These are phyloP conservation scores for Drosophila testacea DNA, from an alignment of 2,888 invertebrate species.

Conservation along the genomic window DNA sequence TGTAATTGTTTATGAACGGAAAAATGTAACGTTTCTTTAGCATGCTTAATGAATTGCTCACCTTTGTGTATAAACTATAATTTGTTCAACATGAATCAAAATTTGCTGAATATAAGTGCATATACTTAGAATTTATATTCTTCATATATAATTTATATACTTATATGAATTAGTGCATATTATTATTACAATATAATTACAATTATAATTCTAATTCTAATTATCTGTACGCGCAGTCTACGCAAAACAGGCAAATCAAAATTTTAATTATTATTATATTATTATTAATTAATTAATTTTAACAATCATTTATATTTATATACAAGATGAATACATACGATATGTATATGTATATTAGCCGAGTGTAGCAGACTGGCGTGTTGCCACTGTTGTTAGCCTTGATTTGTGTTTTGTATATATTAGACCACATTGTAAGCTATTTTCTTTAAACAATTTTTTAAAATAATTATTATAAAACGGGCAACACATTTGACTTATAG, in stretches of 20 bases:
- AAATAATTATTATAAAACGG: slow-evolving; percentile 52
- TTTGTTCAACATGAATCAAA: slow-evolving; percentile 76
- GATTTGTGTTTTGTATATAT: slow-evolving; percentile 80
- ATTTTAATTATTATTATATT: slow-evolving; percentile 53
- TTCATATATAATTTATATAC: slow-evolving; percentile 64
- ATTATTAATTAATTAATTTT: slow-evolving; percentile 30
- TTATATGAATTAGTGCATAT: slow-evolving; percentile 64
- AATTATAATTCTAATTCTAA: slow-evolving; percentile 36
- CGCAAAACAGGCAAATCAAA: slow-evolving; percentile 69
- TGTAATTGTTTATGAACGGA: slow-evolving; percentile 62
- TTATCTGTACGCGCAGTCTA: slow-evolving; percentile 48
- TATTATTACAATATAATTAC: slow-evolving; percentile 42
- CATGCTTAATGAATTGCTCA: slow-evolving; percentile 67
- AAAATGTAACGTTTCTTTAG: slow-evolving; percentile 31
- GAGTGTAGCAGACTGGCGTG: slow-evolving; percentile 56
- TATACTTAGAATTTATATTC: slow-evolving; percentile 74
- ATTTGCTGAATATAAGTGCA: slow-evolving; percentile 80
- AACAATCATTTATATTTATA: slow-evolving; percentile 30
- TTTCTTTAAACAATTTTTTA: slow-evolving; percentile 55
- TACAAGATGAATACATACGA: slow-evolving; percentile 17
- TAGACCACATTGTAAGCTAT: slow-evolving; percentile 64
- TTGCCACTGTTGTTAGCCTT: slow-evolving; percentile 73
- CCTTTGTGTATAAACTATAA: slow-evolving; percentile 63
- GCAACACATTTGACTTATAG: slow-evolving; percentile 80
- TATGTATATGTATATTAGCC: slow-evolving; percentile 20